Percentiles rank a stretch among this genome's conserved stretches.
Conservation (phyloP, 1,140 invertebrate genomes). For the Aphelenchoides fujianensis region DNA sequence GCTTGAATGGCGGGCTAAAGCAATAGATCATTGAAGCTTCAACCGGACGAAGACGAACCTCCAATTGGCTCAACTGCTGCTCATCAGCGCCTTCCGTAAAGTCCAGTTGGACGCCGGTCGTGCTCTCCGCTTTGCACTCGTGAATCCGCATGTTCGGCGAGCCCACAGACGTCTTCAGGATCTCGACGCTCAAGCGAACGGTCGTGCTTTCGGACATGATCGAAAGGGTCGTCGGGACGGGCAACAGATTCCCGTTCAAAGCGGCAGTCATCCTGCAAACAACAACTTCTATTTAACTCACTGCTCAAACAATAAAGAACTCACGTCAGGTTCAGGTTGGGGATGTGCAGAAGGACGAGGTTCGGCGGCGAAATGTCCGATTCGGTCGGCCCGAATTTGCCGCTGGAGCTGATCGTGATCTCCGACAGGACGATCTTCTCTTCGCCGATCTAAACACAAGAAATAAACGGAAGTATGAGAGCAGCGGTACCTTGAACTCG, state of each 20-base stretch:
- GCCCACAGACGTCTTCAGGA: slow-evolving; percentile 8
- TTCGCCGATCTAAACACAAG: slow-evolving; percentile 9
- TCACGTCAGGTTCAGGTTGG: slow-evolving; percentile 17
- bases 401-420: slow-evolving; percentile 14
- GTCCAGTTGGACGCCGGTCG: background rate
- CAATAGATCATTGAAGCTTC: slow-evolving; percentile 5
- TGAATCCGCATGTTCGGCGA: slow-evolving; percentile 28
- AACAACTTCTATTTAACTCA: background rate
- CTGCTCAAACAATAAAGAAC: background rate
- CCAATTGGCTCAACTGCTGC: background rate
- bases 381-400: background rate
- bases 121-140: slow-evolving; percentile 7
- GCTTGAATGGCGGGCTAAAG: slow-evolving; percentile 25
- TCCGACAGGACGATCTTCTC: slow-evolving; percentile 18
- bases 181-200: slow-evolving; percentile 10
- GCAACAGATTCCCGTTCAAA: background rate
- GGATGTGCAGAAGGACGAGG: slow-evolving; percentile 14
- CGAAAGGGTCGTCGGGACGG: background rate
- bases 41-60: background rate
- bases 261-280: slow-evolving; percentile 1
- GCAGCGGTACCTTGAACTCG: background rate
- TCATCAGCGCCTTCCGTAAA: background rate
- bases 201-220: slow-evolving; percentile 14
- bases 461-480: background rate
- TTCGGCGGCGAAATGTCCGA: slow-evolving; percentile 20